Evolutionary conservation across 1,140 invertebrate species (phyloP).

Genomic region (Laupala kohalensis): DNA sequence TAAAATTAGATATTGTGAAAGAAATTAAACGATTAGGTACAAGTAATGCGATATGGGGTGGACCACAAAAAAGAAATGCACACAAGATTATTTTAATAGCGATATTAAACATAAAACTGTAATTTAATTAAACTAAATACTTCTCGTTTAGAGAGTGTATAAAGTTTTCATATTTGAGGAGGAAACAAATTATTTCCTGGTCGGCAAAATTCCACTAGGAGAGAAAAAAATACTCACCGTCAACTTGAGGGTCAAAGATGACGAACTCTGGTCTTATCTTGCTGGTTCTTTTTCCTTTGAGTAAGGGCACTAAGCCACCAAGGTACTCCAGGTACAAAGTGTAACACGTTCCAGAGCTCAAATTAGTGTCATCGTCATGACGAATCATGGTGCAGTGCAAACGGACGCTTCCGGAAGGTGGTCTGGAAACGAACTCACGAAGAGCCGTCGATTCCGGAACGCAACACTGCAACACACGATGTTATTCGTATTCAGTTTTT

Average conservation of each 20-base stretch:
- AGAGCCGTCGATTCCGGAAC: slow-evolving; percentile 78
- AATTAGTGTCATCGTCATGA: slow-evolving; percentile 66
- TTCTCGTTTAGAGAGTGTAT: background rate
- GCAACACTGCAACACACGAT: slow-evolving; percentile 56
- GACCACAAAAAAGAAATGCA: no score
- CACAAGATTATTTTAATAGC: no score
- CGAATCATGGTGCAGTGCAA: slow-evolving; percentile 94
- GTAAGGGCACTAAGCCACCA: slow-evolving; percentile 85
- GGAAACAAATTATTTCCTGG: background rate
- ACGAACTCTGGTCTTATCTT: slow-evolving; percentile 97
- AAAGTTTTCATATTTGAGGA: background rate
- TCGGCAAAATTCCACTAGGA: background rate
- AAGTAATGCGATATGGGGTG: no score
- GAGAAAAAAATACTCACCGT: slow-evolving; percentile 38
- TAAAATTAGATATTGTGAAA: no score
- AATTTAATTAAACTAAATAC: background rate
- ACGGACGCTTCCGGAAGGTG: slow-evolving; percentile 67
- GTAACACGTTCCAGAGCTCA: slow-evolving; percentile 63
- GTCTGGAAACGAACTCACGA: slow-evolving; percentile 83
- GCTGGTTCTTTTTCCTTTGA: slow-evolving; percentile 90
- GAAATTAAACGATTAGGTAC: no score
- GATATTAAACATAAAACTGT: background rate
- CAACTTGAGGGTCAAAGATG: slow-evolving; percentile 86
- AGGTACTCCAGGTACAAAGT: slow-evolving; percentile 93
- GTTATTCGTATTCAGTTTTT: no score